Evolutionary conservation across 2,888 invertebrate genomes (phyloP), one percentile per base, ranked within the genome.

Genomic region (Hypercompe scribonia): DNA sequence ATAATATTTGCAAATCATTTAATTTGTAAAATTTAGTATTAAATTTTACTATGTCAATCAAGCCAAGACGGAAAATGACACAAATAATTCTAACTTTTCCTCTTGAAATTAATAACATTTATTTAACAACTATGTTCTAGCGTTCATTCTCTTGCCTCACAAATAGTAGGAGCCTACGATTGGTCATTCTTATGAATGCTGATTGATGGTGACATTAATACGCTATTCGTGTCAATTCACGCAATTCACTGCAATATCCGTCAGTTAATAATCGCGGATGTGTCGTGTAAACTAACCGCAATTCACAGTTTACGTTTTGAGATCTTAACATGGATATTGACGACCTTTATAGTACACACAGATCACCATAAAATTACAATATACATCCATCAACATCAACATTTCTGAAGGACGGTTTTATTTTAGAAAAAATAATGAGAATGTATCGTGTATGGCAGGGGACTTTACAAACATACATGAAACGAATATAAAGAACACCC

Each of bases 151-250:
- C 36, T 36, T 7, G 24, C 36, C 34, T 66, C 65, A 58, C 42
- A 71, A 61, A n/a, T 58, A 42, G 66, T 66, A 58, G 71, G 21
- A n/a, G n/a, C 28, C 18, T 28, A 58, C 54, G 28, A n/a, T 65
- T n/a, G 31, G 58, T 66, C 39, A 73, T 70, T 42, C 70, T 74
- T 58, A 13, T 76, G 28, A 24, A 10, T 65, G 71, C 65, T 76
- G 67, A 78, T 81, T 74, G 71, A 82, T 76, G 39, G 46, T 61
- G 63, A 75, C 54, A 72, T 77, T 67, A 75, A 74, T 36, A 63
- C 34, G 68, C 46, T 69, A 71, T 72, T 76, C 34, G 64, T 68
- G 68, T 68, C 73, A 75, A 63, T 42, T 68, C 34, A 34, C 24
- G 70, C 73, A 75, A 63, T 42, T 68, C 34, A 34, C 24, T 10